Evolutionary conservation across 2,888 invertebrate genomes (phyloP).

Genomic region (Acrobasis consociella): DNA sequence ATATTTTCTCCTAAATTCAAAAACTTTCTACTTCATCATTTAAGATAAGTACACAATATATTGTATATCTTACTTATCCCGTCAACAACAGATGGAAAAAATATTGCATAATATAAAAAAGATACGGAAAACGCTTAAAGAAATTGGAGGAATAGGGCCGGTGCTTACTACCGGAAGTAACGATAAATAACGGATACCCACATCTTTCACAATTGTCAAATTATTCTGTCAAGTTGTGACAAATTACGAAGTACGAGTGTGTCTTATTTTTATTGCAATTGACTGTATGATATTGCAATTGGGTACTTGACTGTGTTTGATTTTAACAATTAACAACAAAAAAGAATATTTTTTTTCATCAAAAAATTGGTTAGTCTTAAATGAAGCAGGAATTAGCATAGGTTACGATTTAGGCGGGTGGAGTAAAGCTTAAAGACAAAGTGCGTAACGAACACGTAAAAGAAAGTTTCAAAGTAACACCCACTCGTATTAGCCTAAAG

Average conservation of each 20-base stretch:
- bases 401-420: too few relatives aligned
- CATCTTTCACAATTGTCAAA: conserved; percentile 19
- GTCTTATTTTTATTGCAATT: conserved; percentile 21
- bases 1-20: too few relatives aligned
- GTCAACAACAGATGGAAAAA: not conserved
- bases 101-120: not conserved
- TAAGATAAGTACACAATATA: not conserved
- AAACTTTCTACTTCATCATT: too few relatives aligned
- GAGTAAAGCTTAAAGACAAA: too few relatives aligned
- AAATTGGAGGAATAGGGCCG: not conserved
- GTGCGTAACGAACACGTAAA: too few relatives aligned
- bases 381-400: too few relatives aligned
- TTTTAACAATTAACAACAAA: too few relatives aligned
- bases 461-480: too few relatives aligned
- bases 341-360: too few relatives aligned
- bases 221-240: conserved; percentile 18
- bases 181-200: conserved; percentile 19
- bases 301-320: too few relatives aligned
- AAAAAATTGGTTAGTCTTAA: too few relatives aligned
- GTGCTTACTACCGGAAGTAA: not conserved
- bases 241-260: conserved; percentile 7
- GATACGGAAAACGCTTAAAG: conserved; percentile 10
- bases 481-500: too few relatives aligned
- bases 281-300: not conserved
- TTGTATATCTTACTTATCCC: not conserved